Conservation (phyloP, 2,113 vertebrate genomes). For the Catharus bicknelli region DNA sequence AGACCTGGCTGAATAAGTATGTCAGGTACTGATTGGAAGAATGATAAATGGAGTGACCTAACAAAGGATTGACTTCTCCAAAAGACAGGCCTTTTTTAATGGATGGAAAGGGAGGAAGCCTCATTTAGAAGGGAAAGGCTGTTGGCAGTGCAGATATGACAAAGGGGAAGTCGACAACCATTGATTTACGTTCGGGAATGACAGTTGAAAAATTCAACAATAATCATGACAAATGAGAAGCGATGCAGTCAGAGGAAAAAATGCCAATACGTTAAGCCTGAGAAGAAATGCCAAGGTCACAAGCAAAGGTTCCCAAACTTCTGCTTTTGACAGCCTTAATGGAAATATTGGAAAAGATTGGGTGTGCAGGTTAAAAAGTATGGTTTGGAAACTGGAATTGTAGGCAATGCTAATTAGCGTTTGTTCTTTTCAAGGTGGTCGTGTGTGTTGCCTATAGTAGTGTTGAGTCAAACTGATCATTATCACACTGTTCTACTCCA, state of each 20-base stretch:
- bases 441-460: slow-evolving; percentile 56
- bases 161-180: slow-evolving; percentile 95
- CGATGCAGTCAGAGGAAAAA: slow-evolving; percentile 83
- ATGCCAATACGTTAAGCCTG: slow-evolving; percentile 89
- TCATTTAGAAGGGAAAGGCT: slow-evolving; percentile 97
- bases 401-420: slow-evolving; percentile 82
- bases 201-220: slow-evolving; percentile 99
- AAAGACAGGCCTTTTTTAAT: slow-evolving; percentile 92
- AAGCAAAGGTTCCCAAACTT: slow-evolving; percentile 85
- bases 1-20: slow-evolving; percentile 86
- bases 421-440: slow-evolving; percentile 70
- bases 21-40: slow-evolving; percentile 89
- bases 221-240: slow-evolving; percentile 99
- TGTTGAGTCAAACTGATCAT: slow-evolving; percentile 69
- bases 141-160: slow-evolving; percentile 94
- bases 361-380: slow-evolving; percentile 71
- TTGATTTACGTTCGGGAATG: slow-evolving; percentile 95
- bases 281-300: slow-evolving; percentile 97
- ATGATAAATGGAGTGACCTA: slow-evolving; percentile 94
- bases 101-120: slow-evolving; percentile 92
- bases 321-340: slow-evolving; percentile 82
- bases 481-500: slow-evolving; percentile 32
- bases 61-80: slow-evolving; percentile 92
- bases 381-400: slow-evolving; percentile 66
- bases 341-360: slow-evolving; percentile 89